Conservation (phyloP, 2,113 vertebrate genomes). For the Nothocercus julius region DNA sequence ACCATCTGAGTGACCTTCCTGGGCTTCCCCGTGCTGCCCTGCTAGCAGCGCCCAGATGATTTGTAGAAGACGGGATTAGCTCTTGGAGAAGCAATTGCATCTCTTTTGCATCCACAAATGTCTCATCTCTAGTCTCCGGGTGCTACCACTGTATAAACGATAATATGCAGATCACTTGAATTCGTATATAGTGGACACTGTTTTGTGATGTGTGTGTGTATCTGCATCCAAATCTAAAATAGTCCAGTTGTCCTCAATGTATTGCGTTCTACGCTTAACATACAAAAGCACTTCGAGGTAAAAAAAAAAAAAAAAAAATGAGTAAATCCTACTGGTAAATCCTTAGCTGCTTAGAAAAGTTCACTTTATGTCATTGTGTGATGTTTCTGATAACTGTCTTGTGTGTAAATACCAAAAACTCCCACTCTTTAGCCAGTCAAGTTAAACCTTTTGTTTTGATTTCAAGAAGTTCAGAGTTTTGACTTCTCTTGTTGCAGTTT, state of each 20-base stretch:
- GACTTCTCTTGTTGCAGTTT: background rate
- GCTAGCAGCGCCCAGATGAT: background rate
- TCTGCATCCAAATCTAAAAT: background rate
- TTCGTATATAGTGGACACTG: background rate
- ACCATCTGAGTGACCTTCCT: background rate
- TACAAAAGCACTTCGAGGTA: background rate
- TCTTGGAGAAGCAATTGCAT: background rate
- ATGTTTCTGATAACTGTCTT: background rate
- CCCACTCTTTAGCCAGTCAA: background rate
- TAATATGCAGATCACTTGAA: background rate
- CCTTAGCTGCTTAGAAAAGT: background rate
- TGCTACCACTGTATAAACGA: background rate
- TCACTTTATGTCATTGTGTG: background rate
- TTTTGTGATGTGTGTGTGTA: background rate
- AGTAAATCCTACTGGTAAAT: background rate
- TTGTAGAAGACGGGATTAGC: background rate
- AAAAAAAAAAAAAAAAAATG: background rate
- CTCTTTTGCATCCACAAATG: background rate
- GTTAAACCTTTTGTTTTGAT: background rate
- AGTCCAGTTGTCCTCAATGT: background rate
- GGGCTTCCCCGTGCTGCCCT: background rate
- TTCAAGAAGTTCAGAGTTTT: background rate
- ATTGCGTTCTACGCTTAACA: background rate
- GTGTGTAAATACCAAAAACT: background rate
- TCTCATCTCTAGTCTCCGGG: background rate